Base-by-base conservation (phyloP, 2,113 vertebrate species). In the Megaceryle maxima region DNA sequence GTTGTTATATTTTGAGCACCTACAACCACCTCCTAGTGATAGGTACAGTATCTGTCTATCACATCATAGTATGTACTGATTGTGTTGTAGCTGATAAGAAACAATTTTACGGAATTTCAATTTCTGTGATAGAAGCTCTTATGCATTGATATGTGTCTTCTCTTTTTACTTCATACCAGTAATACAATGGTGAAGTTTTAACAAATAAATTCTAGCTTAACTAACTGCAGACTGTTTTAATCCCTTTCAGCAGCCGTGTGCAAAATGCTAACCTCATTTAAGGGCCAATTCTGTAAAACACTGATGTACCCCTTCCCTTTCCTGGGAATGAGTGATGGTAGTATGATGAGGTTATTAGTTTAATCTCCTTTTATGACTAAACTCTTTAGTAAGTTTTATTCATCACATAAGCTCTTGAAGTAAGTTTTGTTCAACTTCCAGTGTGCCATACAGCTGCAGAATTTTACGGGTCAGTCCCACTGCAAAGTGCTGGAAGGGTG, bases 1-100 rank as follows among this genome's bases (percentile, higher is more conserved):
- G 20, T 97, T 98, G 44, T 97, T 99, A 60, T 98, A 98, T 97
- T 99, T 99, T 72, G 99, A 99, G 92, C 97, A 98, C 20, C 94
- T 98, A 29, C 98, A 96, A 73, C 90, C 93, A 82, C 97, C 95
- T 82, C 95, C 95, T 28, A 97, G 97, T 97, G 98, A 97, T 83
- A 95, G 96, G 95, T 96, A 96, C 73, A 90, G 82, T 80, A 90
- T 85, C 43, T 81, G 21, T 81, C 12, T 81, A 4, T 78, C 6
- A 2, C 37, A 26, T 50, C 5, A 0, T 74, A 15, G 4, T 83
- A 46, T 35, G 16, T 70, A 35, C 24, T 83, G 31, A 37, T 81
- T 73, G 18, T 80, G 11, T 33, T 75, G 8, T 37, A 91, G 70
- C 43, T 89, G 67, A 74, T 83, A 41, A 51, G 37, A 74, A 92